Base-by-base conservation (phyloP, 2,113 vertebrate genomes). In the Semnornis frantzii region DNA sequence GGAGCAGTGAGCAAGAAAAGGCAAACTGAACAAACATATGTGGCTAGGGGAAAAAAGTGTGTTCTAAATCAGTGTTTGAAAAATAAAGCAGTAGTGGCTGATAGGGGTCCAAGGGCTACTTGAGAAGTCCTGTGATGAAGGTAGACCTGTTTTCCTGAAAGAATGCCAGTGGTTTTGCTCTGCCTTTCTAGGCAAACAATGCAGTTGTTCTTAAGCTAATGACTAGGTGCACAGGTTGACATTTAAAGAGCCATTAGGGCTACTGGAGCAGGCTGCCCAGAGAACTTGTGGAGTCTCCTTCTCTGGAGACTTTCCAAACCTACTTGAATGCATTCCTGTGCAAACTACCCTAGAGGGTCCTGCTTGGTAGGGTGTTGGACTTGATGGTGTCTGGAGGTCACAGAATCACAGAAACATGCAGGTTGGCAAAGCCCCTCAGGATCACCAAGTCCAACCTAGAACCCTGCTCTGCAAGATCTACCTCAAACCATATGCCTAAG, bases 1-100 rank as follows among this genome's bases (percentile, higher is more conserved):
- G 12, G 15, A 10, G 2, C 0, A 28, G 62, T 73, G 6, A 7
- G 16, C 4, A 7, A 30, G 20, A 16, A 5, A 16, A 11, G 17
- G 23, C 1, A 4, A 44, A 14, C 6, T 5, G 15, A 44, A 44
- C 42, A 44, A 44, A 44, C 42, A 44, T 44, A 44, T 15, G 15
- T 44, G 42, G 14, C 15, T 44, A 9, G 55, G 39, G 37, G 7
- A 17, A 60, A 30, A 77, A 5, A 50, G 8, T 72, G 11, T 44
- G 15, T 76, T 76, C 7, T 33, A 69, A 44, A 21, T 58, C 31
- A 46, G 8, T 33, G 12, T 72, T 31, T 28, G 11, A 12, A 24
- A 34, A 16, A 48, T 27, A 52, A 60, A 63, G 1, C 27, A 42
- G 18, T 10, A 31, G 39, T 82, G 46, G 62, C 46, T 81, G 39